A percentile compares a stretch with the other conserved stretches of the same genome.
Conservation (phyloP, 2,797 vertebrate genomes). For the Okamejei kenojei region DNA sequence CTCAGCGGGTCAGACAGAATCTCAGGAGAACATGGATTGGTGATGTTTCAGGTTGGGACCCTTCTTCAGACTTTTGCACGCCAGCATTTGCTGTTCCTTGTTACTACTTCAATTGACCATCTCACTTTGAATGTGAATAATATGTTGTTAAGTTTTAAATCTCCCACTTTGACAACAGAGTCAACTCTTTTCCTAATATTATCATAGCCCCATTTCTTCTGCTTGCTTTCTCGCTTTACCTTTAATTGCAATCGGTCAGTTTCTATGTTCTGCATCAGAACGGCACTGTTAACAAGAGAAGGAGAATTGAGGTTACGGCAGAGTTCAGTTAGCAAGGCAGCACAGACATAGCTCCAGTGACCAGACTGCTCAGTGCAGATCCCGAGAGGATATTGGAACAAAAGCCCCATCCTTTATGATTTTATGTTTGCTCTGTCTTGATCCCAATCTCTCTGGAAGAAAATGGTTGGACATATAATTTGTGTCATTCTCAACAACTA, state of each 20-base stretch:
- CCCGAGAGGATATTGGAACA: background rate
- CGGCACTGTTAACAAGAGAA: background rate
- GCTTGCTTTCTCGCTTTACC: background rate
- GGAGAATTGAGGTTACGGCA: no score
- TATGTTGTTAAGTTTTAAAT: background rate
- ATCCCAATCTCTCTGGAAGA: background rate
- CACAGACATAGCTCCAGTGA: no score
- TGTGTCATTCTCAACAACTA: background rate
- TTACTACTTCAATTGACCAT: background rate
- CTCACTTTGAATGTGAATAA: background rate
- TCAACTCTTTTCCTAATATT: background rate
- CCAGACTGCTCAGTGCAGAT: no score
- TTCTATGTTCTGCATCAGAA: background rate
- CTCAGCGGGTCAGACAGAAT: no score
- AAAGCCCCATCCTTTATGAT: background rate
- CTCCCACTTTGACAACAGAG: background rate
- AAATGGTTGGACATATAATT: background rate
- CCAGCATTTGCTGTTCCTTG: no score
- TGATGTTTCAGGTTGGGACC: no score
- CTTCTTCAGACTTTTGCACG: no score
- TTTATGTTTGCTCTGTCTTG: background rate
- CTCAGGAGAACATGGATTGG: no score
- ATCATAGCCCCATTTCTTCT: background rate
- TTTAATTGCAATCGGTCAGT: background rate
- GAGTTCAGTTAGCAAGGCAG: no score